These are phyloP conservation scores for Urosaurus nigricauda DNA, from an alignment of 2,797 vertebrate genomes.

Conservation along the genomic window DNA sequence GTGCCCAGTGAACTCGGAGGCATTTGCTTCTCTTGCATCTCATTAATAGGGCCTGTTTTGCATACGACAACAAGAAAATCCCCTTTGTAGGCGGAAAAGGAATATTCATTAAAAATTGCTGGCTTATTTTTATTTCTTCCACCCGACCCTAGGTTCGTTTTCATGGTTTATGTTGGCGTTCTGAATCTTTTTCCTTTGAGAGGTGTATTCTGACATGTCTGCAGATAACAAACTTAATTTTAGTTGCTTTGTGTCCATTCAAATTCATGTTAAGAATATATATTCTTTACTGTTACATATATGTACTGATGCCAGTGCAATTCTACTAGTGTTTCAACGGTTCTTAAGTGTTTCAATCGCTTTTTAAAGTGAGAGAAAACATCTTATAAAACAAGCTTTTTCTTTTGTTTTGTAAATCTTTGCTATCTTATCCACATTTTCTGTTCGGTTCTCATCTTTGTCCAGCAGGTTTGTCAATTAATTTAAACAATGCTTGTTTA, in stretches of 20 bases:
- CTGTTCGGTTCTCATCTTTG: background rate
- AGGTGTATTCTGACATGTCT: background rate
- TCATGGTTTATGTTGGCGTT: conserved; percentile 54
- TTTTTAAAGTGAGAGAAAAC: background rate
- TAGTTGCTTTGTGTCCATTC: conserved; percentile 34
- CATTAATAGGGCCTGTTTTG: conserved; percentile 43
- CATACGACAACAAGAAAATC: conserved; percentile 45
- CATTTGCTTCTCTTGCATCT: conserved; percentile 24
- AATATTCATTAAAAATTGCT: conserved; percentile 51
- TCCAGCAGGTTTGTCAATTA: background rate
- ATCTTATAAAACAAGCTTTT: background rate
- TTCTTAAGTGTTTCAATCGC: background rate
- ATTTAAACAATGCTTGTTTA: background rate
- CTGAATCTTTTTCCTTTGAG: conserved; percentile 50
- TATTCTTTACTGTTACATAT: conserved; percentile 40
- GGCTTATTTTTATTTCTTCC: conserved; percentile 42
- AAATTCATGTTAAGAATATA: conserved; percentile 12
- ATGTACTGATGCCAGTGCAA: background rate
- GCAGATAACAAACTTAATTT: background rate
- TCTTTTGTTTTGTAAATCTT: conserved; percentile 7
- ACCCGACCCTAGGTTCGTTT: background rate
- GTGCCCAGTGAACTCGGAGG: conserved; percentile 2
- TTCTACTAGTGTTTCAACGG: background rate
- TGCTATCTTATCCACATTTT: background rate
- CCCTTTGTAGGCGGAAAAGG: conserved; percentile 53